Percentiles rank a stretch among this genome's conserved stretches.
Evolutionary conservation across 2,797 vertebrate genomes (phyloP).

Genomic region (Sebastolobus alascanus): DNA sequence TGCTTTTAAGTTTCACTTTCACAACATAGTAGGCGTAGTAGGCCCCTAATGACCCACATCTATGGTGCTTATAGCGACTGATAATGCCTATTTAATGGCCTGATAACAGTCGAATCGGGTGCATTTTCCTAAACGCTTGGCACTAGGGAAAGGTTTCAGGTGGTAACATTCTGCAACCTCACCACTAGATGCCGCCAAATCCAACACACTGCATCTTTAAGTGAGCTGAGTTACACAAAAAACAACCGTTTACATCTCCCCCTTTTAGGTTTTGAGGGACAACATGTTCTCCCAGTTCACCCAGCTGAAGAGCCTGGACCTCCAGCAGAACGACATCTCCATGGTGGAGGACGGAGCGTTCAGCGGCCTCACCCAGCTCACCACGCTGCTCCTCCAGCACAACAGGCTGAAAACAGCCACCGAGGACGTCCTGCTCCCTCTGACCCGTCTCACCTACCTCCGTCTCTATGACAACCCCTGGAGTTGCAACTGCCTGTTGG

Average conservation of each 20-base stretch:
- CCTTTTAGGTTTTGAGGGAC: constrained; percentile 86
- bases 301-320: constrained; percentile 92
- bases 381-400: constrained; percentile 95
- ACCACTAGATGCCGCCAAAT: too few species aligned
- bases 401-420: constrained; percentile 89
- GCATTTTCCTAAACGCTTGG: too few species aligned
- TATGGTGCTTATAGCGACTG: too few species aligned
- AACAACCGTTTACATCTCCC: neutral
- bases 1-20: too few species aligned
- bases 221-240: neutral
- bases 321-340: constrained; percentile 95
- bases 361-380: constrained; percentile 90
- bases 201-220: too few species aligned
- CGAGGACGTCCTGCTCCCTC: constrained; percentile 92
- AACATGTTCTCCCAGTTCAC: constrained; percentile 92
- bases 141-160: too few species aligned
- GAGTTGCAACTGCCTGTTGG: constrained; percentile 91
- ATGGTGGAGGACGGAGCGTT: constrained; percentile 92
- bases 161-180: too few species aligned
- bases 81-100: too few species aligned
- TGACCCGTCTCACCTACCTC: constrained; percentile 90
- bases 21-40: too few species aligned
- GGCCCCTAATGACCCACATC: too few species aligned
- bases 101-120: too few species aligned
- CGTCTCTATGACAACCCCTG: constrained; percentile 97